phyloP scores from a whole-genome alignment of 2,113 vertebrate genomes.

The Perca flavescens region DNA sequence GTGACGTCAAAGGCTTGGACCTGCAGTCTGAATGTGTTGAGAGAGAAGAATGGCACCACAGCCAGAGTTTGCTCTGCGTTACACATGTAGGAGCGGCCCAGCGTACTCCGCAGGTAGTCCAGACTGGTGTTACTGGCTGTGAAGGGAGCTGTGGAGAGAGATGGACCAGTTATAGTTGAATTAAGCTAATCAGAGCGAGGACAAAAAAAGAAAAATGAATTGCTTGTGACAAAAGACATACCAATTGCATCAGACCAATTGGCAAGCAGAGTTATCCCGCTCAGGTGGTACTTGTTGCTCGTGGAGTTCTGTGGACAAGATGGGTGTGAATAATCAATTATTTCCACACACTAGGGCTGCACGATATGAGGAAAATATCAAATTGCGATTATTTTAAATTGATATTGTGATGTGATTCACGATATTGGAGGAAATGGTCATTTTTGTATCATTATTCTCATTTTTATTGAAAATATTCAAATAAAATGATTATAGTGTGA shows the following conservation, averaged over 20 bases:
- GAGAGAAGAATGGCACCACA: conserved; percentile 78
- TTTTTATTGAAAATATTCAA: no score
- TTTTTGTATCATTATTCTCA: no score
- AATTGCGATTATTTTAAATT: no score
- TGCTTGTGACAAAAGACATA: conserved; percentile 41
- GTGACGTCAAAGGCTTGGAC: conserved; percentile 92
- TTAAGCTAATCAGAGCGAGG: neutral
- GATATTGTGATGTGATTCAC: no score
- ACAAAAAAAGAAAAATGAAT: neutral
- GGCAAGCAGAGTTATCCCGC: conserved; percentile 68
- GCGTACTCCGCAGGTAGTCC: conserved; percentile 85
- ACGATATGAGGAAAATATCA: no score
- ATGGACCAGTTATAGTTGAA: neutral
- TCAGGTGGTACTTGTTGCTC: conserved; percentile 80
- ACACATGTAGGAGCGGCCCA: conserved; percentile 94
- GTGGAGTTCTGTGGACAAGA: conserved; percentile 79
- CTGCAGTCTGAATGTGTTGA: conserved; percentile 90
- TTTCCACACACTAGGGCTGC: neutral
- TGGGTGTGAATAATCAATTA: neutral
- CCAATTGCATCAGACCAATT: conserved; percentile 76
- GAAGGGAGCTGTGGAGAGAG: conserved; percentile 64
- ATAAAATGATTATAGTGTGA: no score
- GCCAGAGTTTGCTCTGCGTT: conserved; percentile 86
- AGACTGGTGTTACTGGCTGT: conserved; percentile 83
- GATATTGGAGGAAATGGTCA: no score